These are phyloP conservation scores for Neolamprologus variostigma DNA, from an alignment of 2,113 vertebrate genomes.

Conservation along the genomic window DNA sequence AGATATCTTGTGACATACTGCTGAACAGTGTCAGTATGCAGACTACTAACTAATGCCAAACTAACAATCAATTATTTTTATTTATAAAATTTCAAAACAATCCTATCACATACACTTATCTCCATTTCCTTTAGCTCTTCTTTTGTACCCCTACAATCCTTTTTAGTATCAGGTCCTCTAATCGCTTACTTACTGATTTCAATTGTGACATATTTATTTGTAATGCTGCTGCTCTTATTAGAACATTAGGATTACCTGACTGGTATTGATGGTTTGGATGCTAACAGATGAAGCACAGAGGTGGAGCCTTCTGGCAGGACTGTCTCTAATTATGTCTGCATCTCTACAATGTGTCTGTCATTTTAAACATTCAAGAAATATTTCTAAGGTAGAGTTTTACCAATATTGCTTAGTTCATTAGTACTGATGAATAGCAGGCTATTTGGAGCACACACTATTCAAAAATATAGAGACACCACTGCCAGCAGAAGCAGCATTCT, in stretches of 20 bases:
- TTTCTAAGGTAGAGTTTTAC: neutral
- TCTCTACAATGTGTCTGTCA: neutral
- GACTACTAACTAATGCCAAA: neutral
- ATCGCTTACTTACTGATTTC: neutral
- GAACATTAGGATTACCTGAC: neutral
- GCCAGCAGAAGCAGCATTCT: neutral
- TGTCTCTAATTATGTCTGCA: neutral
- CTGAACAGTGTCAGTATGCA: neutral
- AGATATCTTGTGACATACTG: neutral
- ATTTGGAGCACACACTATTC: neutral
- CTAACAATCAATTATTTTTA: neutral
- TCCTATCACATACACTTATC: neutral
- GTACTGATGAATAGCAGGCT: neutral
- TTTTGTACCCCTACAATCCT: neutral
- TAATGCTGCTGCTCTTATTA: neutral
- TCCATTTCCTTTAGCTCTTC: neutral
- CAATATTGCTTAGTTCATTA: neutral
- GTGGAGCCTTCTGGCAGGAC: neutral
- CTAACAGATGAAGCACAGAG: neutral
- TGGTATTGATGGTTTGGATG: neutral
- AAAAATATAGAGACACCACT: neutral
- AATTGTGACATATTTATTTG: neutral
- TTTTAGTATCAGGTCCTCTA: neutral
- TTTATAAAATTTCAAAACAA: neutral
- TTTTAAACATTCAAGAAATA: neutral